Conservation (phyloP, 2,113 vertebrate species). For the Craseonycteris thonglongyai region DNA sequence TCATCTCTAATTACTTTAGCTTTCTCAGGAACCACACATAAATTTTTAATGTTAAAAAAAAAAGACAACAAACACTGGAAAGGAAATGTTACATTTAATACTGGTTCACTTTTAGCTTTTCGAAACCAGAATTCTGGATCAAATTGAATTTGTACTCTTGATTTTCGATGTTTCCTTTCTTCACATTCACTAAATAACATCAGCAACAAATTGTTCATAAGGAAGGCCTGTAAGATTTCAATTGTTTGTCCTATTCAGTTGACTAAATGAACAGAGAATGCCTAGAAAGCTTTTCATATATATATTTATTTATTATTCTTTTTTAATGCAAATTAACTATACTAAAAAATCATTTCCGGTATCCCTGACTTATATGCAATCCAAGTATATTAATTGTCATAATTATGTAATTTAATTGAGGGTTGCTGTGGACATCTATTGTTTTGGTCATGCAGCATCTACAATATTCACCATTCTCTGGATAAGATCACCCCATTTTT, state of each 20-base stretch:
- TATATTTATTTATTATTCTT: background rate
- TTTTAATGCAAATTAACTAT: background rate
- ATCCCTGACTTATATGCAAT: background rate
- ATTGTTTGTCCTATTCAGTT: background rate
- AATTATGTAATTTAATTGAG: background rate
- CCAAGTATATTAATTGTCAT: background rate
- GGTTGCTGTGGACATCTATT: background rate
- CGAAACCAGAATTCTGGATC: background rate
- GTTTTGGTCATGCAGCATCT: background rate
- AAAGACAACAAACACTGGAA: conserved; percentile 25
- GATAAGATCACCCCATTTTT: background rate
- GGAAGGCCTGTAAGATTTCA: background rate
- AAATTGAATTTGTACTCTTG: background rate
- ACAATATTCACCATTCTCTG: background rate
- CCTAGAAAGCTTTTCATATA: background rate
- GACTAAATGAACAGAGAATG: background rate
- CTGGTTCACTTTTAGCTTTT: background rate
- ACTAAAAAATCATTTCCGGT: background rate
- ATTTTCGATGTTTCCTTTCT: background rate
- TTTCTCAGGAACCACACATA: conserved; percentile 43
- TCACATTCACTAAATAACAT: background rate
- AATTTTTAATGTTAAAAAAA: conserved; percentile 56
- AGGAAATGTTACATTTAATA: background rate
- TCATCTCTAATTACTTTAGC: conserved; percentile 58
- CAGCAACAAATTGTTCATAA: background rate